Evolutionary conservation across 1,140 invertebrate species (phyloP), one percentile per base, ranked within the genome.

Genomic region (Condylostylus longicornis): DNA sequence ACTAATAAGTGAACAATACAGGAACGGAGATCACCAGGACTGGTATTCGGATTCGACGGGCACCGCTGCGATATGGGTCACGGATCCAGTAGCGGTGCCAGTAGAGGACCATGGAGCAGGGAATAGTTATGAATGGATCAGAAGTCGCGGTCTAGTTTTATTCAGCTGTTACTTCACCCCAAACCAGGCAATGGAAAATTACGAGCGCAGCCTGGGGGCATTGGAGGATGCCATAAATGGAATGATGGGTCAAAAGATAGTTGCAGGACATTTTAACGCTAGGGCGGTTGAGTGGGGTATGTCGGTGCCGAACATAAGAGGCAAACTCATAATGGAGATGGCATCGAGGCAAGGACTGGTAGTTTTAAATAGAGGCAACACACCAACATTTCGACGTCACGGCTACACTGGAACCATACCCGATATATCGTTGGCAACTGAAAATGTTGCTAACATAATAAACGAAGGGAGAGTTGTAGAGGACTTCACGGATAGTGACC

Each of bases 211-310:
- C 9, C 18, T 37, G 13, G 35, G 28, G 3, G 35, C 17, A 10
- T 22, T 35, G 9, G 34, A 35, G 23, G 34, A 35, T 13, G 12
- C 21, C 5, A 18, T 15, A 27, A 10, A 4, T 12, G 7, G 14
- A 15, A 28, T 37, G n/a, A 17, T n/a, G 12, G 27, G 23, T 4
- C 6, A 6, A 4, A 4, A 13, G 18, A 19, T 46, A 4, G 32
- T 53, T 1, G 43, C 31, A 2, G 46, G 48, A 3, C 42, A 51
- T 15, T 42, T 49, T 9, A 53, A 52, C 33, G 38, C 45, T 4
- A 43, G 28, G 22, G 38, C 47, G 0, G 8, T 28, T 8, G 48
- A 52, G 13, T 50, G 45, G 44, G 45, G 50, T 3, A 45, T 41
- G 40, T 1, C 35, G 2, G 4, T 13, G 6, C 15, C 44, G 0